A percentile compares a stretch with the other conserved stretches of the same genome.
Evolutionary conservation across 2,113 vertebrate species (phyloP).

Genomic region (Sorex araneus): DNA sequence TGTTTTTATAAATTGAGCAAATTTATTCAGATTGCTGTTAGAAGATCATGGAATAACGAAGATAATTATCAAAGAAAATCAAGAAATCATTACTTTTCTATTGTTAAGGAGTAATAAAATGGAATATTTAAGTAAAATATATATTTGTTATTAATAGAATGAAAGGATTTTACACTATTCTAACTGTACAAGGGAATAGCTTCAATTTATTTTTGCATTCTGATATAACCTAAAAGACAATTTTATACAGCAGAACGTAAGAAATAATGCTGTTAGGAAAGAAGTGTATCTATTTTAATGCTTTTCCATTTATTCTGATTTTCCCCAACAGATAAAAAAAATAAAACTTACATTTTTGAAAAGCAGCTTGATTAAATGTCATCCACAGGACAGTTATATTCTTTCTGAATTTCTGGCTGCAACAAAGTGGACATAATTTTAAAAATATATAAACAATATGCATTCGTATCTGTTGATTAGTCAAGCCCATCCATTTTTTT

Average conservation of each 20-base stretch:
- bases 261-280: slow-evolving; percentile 78
- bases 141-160: slow-evolving; percentile 71
- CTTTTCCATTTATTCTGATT: slow-evolving; percentile 76
- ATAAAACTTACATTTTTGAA: slow-evolving; percentile 73
- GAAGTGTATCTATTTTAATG: slow-evolving; percentile 68
- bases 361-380: slow-evolving; percentile 69
- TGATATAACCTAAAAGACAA: slow-evolving; percentile 39
- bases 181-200: slow-evolving; percentile 37
- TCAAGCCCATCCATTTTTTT: slow-evolving; percentile 62
- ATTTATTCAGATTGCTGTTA: slow-evolving; percentile 26
- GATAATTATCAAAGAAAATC: not conserved
- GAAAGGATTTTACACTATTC: slow-evolving; percentile 20
- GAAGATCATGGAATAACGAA: not conserved
- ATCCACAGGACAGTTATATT: slow-evolving; percentile 31
- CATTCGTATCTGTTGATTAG: slow-evolving; percentile 80
- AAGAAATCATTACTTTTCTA: not conserved
- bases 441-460: slow-evolving; percentile 76
- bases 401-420: slow-evolving; percentile 68
- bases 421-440: slow-evolving; percentile 74
- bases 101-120: not conserved
- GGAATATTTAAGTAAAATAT: slow-evolving; percentile 54
- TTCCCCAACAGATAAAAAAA: slow-evolving; percentile 62
- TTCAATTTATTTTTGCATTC: slow-evolving; percentile 55
- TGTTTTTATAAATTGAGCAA: slow-evolving; percentile 29
- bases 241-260: slow-evolving; percentile 57